Percentiles rank a stretch among this genome's conserved stretches.
Conservation (phyloP, 2,888 invertebrate genomes). For the Lepidocyrtinus sp. region DNA sequence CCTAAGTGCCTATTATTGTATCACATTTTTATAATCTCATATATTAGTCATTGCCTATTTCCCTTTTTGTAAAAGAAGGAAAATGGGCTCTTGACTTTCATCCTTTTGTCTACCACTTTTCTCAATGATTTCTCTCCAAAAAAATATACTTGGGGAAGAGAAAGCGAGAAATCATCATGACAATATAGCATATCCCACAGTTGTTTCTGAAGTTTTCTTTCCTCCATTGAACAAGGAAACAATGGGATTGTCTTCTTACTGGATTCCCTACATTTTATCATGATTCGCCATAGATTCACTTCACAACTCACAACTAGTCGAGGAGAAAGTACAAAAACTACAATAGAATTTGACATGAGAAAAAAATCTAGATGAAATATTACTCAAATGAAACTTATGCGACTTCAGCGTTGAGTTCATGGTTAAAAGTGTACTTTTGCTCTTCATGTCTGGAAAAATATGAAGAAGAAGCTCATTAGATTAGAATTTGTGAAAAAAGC, state of each 20-base stretch:
- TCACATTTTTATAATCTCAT: conserved; percentile 16
- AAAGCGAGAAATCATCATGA: background rate
- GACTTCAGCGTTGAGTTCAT: too few species aligned
- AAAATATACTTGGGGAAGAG: background rate
- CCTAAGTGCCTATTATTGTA: conserved; percentile 14
- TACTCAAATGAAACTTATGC: too few species aligned
- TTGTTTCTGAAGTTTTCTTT: conserved; percentile 5
- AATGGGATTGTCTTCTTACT: conserved; percentile 15
- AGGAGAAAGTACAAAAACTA: too few species aligned
- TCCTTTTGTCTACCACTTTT: conserved; percentile 6
- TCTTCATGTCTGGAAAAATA: too few species aligned
- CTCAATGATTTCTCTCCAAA: conserved; percentile 4
- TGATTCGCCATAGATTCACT: too few species aligned
- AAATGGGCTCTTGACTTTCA: conserved; percentile 15
- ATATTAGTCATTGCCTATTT: conserved; percentile 10
- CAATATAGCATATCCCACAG: conserved; percentile 15
- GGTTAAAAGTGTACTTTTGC: too few species aligned
- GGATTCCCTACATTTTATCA: background rate
- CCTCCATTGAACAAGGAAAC: background rate
- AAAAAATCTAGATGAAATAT: background rate
- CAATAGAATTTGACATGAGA: background rate
- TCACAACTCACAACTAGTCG: too few species aligned
- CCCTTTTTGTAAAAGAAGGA: background rate
- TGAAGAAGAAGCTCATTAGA: conserved; percentile 7
- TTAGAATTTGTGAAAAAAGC: background rate